Conservation (phyloP, 2,797 vertebrate species). For the Falco rusticolus region DNA sequence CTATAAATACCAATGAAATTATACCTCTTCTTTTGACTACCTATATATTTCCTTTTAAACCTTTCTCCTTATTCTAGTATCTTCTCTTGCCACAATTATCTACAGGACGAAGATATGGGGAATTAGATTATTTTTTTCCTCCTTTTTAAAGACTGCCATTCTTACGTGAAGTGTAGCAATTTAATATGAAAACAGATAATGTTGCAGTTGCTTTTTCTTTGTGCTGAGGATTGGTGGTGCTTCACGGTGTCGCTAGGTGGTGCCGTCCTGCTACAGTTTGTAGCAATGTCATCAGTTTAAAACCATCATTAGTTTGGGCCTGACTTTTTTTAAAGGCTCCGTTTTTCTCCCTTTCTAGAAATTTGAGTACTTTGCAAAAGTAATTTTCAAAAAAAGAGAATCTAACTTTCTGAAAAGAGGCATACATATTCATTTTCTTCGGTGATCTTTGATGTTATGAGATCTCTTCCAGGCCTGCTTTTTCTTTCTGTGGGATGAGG, state of each 20-base stretch:
- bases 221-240: not conserved
- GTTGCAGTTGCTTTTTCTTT: not conserved
- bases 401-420: not conserved
- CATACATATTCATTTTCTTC: not conserved
- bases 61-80: not conserved
- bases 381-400: not conserved
- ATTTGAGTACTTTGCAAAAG: not conserved
- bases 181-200: not conserved
- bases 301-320: not conserved
- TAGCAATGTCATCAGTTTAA: not conserved
- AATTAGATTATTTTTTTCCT: not conserved
- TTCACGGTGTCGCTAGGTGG: not conserved
- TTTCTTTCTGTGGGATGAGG: not conserved
- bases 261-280: not conserved
- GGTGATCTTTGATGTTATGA: not conserved
- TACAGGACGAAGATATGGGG: not conserved
- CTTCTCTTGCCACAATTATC: not conserved
- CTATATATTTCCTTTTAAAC: not conserved
- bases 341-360: not conserved
- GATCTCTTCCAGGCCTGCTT: not conserved
- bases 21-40: not conserved
- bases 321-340: not conserved
- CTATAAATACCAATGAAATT: not conserved
- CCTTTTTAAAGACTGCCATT: not conserved
- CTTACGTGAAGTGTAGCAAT: accelerated